These are phyloP conservation scores for Dendronephthya gigantea DNA, from an alignment of 64 coral and sea anemone genomes.

Conservation along the genomic window DNA sequence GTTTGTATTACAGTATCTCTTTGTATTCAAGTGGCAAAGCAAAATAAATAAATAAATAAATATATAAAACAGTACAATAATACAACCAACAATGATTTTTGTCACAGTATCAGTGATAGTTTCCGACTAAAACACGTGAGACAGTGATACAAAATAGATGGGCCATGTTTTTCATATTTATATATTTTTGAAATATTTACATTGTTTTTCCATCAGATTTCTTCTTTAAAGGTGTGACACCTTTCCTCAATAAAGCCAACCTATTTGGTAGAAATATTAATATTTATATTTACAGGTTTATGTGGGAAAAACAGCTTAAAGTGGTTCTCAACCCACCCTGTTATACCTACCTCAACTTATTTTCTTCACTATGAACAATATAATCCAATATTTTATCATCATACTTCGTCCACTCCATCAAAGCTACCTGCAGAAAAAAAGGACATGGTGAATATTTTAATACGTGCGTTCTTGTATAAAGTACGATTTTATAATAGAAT, in stretches of 20 bases:
- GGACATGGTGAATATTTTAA: neutral
- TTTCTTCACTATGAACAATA: constrained; percentile 21
- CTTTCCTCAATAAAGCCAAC: neutral
- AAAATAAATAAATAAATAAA: no score
- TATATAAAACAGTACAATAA: no score
- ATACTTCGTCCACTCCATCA: constrained; percentile 35
- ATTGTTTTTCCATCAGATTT: constrained; percentile 7
- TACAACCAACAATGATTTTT: no score
- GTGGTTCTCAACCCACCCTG: no score
- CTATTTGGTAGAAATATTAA: neutral
- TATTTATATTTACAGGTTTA: neutral
- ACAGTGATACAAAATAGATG: neutral
- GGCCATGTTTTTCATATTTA: neutral
- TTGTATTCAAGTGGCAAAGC: no score
- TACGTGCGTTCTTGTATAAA: no score
- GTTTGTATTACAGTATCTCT: no score
- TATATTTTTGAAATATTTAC: neutral
- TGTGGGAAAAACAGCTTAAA: neutral
- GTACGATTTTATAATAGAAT: no score
- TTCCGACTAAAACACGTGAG: no score
- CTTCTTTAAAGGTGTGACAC: constrained; percentile 7
- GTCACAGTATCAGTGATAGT: no score
- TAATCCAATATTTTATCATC: constrained; percentile 35
- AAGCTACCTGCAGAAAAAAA: neutral
- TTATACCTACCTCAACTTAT: constrained; percentile 28